phyloP scores from a whole-genome alignment of 2,888 invertebrate species.

The Protophormia terraenovae region DNA sequence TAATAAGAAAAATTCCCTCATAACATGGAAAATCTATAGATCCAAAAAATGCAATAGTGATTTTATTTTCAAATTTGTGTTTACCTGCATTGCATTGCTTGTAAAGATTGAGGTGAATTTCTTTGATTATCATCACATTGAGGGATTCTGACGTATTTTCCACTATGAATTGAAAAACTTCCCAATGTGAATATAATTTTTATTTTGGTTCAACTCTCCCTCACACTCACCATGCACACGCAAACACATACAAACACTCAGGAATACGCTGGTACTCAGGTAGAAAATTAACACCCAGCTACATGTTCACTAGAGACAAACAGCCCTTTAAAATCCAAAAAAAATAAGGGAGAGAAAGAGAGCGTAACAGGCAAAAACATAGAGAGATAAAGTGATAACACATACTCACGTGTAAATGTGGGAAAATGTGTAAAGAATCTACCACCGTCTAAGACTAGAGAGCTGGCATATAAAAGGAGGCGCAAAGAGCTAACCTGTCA shows the following conservation, averaged over 20 bases:
- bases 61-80: background rate
- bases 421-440: conserved; percentile 70
- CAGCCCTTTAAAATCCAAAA: conserved; percentile 56
- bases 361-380: conserved; percentile 10
- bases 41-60: conserved; percentile 1
- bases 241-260: too few relatives aligned
- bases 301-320: background rate
- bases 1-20: conserved; percentile 44
- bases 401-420: conserved; percentile 58
- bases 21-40: conserved; percentile 34
- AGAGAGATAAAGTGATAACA: conserved; percentile 38
- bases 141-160: conserved; percentile 69
- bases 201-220: conserved; percentile 20
- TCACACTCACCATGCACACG: background rate
- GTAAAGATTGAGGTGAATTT: conserved; percentile 37
- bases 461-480: conserved; percentile 75
- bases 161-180: conserved; percentile 65
- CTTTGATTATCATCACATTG: conserved; percentile 57
- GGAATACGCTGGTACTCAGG: conserved; percentile 9
- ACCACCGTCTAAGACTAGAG: conserved; percentile 69
- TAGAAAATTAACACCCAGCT: conserved; percentile 23
- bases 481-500: conserved; percentile 78
- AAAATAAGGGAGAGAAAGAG: conserved; percentile 50
- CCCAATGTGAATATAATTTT: conserved; percentile 52
- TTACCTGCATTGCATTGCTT: conserved; percentile 30